These are phyloP conservation scores for Strigops habroptila DNA, from an alignment of 2,113 vertebrate species.

Conservation along the genomic window DNA sequence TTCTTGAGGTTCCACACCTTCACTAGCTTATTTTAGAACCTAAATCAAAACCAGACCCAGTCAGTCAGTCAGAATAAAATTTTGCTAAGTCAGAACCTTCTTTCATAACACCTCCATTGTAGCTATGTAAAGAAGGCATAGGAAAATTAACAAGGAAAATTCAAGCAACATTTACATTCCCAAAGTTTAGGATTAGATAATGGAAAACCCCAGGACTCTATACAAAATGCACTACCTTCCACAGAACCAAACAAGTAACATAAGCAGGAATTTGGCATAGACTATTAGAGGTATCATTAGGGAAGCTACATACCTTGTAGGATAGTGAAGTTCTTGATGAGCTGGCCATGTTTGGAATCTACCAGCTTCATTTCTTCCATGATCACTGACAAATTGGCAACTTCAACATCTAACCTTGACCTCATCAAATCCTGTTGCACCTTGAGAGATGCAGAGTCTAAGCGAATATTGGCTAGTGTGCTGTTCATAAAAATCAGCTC, in stretches of 20 bases:
- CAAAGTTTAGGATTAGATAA: neutral
- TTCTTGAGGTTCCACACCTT: conserved; percentile 30
- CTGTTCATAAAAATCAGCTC: conserved; percentile 84
- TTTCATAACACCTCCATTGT: neutral
- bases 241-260: neutral
- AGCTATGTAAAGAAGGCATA: neutral
- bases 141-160: neutral
- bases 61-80: conserved; percentile 21
- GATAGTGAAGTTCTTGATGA: conserved; percentile 97
- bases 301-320: conserved; percentile 81
- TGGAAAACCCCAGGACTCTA: neutral
- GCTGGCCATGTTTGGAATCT: conserved; percentile 93
- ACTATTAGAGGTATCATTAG: neutral
- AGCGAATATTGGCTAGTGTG: conserved; percentile 80
- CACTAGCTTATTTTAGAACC: conserved; percentile 36
- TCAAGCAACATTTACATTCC: neutral
- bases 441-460: conserved; percentile 80
- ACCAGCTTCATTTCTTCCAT: conserved; percentile 99
- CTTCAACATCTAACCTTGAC: conserved; percentile 88
- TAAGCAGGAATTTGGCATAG: neutral
- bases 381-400: conserved; percentile 88
- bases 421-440: conserved; percentile 88
- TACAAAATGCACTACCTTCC: neutral
- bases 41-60: conserved; percentile 28
- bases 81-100: conserved; percentile 38